These are phyloP conservation scores for Drosophila hamatofila DNA, from an alignment of 2,888 invertebrate genomes.

Conservation along the genomic window DNA sequence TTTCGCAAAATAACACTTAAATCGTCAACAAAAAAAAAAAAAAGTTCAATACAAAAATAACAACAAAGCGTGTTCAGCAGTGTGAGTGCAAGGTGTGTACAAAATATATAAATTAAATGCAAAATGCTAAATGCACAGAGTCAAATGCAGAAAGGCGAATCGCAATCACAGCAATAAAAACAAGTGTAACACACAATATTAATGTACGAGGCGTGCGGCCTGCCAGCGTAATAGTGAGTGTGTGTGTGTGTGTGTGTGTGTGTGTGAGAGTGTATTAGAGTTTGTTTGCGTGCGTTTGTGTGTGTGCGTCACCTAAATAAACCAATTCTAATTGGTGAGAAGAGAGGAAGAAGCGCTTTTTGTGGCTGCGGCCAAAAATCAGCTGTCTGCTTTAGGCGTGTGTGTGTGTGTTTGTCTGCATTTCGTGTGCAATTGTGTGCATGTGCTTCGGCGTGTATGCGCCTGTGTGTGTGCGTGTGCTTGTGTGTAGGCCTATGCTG, in stretches of 20 bases:
- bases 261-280: constrained; percentile 23
- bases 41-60: background rate
- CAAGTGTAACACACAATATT: constrained; percentile 64
- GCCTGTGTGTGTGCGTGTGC: constrained; percentile 6
- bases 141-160: constrained; percentile 38
- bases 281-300: constrained; percentile 37
- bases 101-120: constrained; percentile 15
- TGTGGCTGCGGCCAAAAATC: constrained; percentile 65
- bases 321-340: constrained; percentile 56
- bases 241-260: constrained; percentile 21
- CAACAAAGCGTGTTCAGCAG: constrained; percentile 43
- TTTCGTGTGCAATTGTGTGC: constrained; percentile 7
- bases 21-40: constrained; percentile 30
- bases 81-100: constrained; percentile 57
- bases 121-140: constrained; percentile 12
- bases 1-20: constrained; percentile 61
- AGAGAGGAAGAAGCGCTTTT: constrained; percentile 50
- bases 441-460: constrained; percentile 9
- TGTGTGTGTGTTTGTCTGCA: constrained; percentile 10
- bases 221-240: constrained; percentile 27
- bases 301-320: constrained; percentile 65
- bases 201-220: constrained; percentile 59
- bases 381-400: constrained; percentile 48
- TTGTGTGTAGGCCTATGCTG: constrained; percentile 22
- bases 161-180: constrained; percentile 57